Conservation (phyloP, 1,140 invertebrate genomes). For the Stegodyphus dumicola region DNA sequence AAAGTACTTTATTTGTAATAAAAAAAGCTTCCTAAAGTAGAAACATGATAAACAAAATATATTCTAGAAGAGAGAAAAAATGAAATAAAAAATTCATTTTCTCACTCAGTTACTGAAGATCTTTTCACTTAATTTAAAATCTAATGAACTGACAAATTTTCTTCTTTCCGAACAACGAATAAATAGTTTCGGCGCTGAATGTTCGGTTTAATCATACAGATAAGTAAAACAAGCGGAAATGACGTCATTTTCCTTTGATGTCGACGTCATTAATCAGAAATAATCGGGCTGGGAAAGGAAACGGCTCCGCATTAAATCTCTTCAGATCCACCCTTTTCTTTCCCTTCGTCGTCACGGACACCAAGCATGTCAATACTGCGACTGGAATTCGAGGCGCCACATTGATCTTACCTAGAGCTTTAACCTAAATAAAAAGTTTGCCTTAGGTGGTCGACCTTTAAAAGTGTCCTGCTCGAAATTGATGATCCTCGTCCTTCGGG, state of each 20-base stretch:
- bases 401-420: background rate
- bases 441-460: slow-evolving; percentile 4
- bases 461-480: slow-evolving; percentile 19
- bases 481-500: slow-evolving; percentile 7
- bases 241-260: background rate
- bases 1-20: too few species aligned
- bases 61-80: too few species aligned
- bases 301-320: background rate
- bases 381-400: background rate
- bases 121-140: too few species aligned
- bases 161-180: too few species aligned
- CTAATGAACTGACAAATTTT: too few species aligned
- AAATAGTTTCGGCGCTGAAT: too few species aligned
- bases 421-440: background rate
- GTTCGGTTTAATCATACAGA: too few species aligned
- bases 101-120: too few species aligned
- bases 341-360: background rate
- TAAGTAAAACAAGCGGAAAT: background rate
- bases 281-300: background rate
- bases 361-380: background rate
- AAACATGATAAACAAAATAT: too few species aligned
- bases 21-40: too few species aligned
- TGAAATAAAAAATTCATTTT: too few species aligned
- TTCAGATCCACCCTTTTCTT: background rate
- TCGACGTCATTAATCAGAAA: background rate